Evolutionary conservation across 2,113 vertebrate genomes (phyloP).

Genomic region (Leuciscus idus): DNA sequence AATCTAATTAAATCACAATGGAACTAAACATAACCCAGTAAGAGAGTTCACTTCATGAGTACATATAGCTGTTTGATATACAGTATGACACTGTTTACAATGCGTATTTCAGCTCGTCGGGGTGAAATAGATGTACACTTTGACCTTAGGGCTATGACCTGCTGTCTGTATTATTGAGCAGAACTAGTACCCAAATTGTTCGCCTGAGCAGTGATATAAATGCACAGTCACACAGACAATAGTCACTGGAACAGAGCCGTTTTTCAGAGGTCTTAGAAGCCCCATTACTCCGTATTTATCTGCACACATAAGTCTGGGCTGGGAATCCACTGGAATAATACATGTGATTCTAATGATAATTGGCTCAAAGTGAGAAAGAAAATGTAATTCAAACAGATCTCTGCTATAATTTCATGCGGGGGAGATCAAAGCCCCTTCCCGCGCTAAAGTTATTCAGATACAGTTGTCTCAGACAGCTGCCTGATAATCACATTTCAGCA

Average conservation of each 20-base stretch:
- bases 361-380: constrained; percentile 59
- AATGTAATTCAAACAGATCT: constrained; percentile 63
- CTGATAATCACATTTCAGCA: constrained; percentile 92
- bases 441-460: constrained; percentile 86
- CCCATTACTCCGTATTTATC: constrained; percentile 14
- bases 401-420: constrained; percentile 65
- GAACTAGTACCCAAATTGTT: constrained; percentile 3
- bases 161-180: constrained; percentile 16
- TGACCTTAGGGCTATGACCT: constrained; percentile 18
- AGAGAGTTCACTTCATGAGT: neutral
- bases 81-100: neutral
- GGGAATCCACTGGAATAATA: constrained; percentile 52
- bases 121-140: constrained; percentile 8
- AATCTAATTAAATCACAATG: no score
- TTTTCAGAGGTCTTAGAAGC: constrained; percentile 8
- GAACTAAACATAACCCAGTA: no score
- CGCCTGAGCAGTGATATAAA: constrained; percentile 14
- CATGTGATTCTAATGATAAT: constrained; percentile 66
- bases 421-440: constrained; percentile 84
- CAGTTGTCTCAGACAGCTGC: constrained; percentile 95
- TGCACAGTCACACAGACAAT: constrained; percentile 18
- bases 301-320: neutral
- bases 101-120: neutral
- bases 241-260: neutral
- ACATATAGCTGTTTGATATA: neutral